phyloP scores from a whole-genome alignment of 2,888 invertebrate species.

The Brachypalpus laphriformis region DNA sequence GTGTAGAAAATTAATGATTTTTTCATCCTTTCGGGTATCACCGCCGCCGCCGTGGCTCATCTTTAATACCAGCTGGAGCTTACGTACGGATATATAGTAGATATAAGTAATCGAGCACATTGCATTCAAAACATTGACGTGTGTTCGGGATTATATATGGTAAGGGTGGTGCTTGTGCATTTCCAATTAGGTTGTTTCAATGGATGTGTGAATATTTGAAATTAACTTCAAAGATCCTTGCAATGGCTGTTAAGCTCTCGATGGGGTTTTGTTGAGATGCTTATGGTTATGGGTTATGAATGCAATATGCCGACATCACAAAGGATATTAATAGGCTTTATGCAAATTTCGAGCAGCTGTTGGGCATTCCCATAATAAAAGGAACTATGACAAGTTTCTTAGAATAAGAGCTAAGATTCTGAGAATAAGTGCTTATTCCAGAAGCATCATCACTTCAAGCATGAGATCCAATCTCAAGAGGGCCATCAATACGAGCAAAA shows the following conservation, averaged over 20 bases:
- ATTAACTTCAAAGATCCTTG: conserved; percentile 2
- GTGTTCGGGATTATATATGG: conserved; percentile 8
- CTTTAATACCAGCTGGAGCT: conserved; percentile 9
- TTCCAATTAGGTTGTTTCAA: background rate
- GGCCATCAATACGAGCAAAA: too few species aligned
- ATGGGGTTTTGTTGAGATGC: background rate
- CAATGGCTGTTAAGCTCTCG: background rate
- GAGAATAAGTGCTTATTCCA: too few species aligned
- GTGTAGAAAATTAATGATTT: conserved; percentile 61
- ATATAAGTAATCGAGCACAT: conserved; percentile 9
- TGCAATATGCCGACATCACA: background rate
- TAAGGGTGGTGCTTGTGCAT: background rate
- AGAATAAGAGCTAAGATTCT: too few species aligned
- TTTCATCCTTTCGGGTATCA: conserved; percentile 19
- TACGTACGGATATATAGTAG: background rate
- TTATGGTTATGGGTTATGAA: background rate
- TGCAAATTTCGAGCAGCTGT: background rate
- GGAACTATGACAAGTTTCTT: background rate
- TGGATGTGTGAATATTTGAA: conserved; percentile 21
- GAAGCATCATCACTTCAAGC: too few species aligned
- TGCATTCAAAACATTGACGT: background rate
- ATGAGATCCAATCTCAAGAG: too few species aligned
- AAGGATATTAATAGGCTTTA: too few species aligned
- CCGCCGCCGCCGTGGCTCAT: conserved; percentile 47
- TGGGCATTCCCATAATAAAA: background rate